These are phyloP conservation scores for Aegotheles bennettii DNA, from an alignment of 2,113 vertebrate genomes.

Conservation along the genomic window DNA sequence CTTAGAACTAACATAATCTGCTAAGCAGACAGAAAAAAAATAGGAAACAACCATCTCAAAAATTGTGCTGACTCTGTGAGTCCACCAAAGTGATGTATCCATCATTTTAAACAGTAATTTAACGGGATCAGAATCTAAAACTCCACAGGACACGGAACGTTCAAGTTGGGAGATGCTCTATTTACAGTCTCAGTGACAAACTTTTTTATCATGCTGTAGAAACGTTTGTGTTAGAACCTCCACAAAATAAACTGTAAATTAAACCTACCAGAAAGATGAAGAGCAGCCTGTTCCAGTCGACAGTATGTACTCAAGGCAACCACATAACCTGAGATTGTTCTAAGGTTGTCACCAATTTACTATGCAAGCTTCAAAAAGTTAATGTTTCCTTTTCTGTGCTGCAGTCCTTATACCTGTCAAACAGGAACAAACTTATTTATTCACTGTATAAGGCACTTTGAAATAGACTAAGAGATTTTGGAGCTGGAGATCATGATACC, in stretches of 20 bases:
- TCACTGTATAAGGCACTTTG: not conserved
- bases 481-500: not conserved
- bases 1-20: not conserved
- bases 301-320: not conserved
- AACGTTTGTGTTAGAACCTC: not conserved
- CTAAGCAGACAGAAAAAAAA: not conserved
- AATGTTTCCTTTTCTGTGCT: not conserved
- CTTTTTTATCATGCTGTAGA: not conserved
- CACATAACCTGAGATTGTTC: not conserved
- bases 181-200: not conserved
- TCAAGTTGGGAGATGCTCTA: not conserved
- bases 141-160: not conserved
- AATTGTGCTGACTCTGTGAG: not conserved
- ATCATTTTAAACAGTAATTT: not conserved
- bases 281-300: not conserved
- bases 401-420: not conserved
- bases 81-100: not conserved
- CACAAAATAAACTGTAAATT: not conserved
- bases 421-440: not conserved
- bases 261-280: not conserved
- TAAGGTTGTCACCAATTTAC: not conserved
- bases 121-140: not conserved
- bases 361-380: not conserved
- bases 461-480: not conserved
- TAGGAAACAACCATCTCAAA: not conserved